phyloP scores from a whole-genome alignment of 2,888 invertebrate species.

The Diloba caeruleocephala region DNA sequence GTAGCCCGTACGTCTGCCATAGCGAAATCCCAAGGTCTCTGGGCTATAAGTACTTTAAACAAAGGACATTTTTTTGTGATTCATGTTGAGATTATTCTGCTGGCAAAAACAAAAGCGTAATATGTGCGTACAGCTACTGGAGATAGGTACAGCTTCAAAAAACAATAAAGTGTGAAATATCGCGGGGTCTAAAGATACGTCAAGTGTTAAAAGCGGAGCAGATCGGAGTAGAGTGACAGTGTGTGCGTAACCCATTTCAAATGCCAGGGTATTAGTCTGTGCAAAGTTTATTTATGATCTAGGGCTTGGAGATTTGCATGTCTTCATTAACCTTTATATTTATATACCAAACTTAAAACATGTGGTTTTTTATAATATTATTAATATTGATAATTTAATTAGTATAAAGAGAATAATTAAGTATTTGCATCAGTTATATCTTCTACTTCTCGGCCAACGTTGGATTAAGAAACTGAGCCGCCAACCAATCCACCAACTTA shows the following conservation, averaged over 20 bases:
- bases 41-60: neutral
- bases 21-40: neutral
- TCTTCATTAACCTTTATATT: no score
- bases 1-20: neutral
- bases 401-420: no score
- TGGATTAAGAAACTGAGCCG: no score
- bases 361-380: no score
- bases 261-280: neutral
- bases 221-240: no score
- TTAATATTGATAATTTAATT: no score
- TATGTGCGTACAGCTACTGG: constrained; percentile 1
- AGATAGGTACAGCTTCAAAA: constrained; percentile 24
- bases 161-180: constrained; percentile 23
- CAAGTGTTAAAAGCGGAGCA: neutral
- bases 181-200: constrained; percentile 11
- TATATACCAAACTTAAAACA: no score
- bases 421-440: no score
- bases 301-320: no score
- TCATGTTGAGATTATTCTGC: constrained; percentile 11
- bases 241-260: constrained; percentile 3
- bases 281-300: neutral
- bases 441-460: no score
- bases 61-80: neutral
- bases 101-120: constrained; percentile 16
- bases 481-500: no score